A percentile compares a stretch with the other conserved stretches of the same genome.
Conservation (phyloP, 2,888 invertebrate genomes). For the Copidosoma aretas region DNA sequence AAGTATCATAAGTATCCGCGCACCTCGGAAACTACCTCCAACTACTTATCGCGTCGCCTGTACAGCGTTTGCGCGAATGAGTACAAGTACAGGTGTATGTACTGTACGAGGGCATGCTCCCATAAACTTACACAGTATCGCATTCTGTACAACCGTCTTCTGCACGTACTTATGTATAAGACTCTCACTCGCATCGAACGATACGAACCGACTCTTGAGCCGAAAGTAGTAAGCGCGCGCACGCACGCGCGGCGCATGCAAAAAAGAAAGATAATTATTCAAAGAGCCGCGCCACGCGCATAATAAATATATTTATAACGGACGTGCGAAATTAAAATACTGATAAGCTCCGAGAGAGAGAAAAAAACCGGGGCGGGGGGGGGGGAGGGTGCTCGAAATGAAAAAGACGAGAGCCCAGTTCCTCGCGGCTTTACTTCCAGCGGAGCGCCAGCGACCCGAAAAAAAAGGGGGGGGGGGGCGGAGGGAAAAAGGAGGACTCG, state of each 20-base stretch:
- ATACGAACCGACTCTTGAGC: no score
- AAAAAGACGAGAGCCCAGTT: not conserved
- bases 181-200: no score
- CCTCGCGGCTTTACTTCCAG: not conserved
- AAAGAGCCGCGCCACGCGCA: not conserved
- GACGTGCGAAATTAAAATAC: slow-evolving; percentile 26
- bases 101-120: not conserved
- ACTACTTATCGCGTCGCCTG: no score
- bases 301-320: slow-evolving; percentile 25
- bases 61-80: not conserved
- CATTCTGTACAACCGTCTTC: not conserved
- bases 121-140: not conserved
- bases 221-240: no score
- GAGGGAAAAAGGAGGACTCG: slow-evolving; percentile 20
- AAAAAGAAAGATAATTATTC: slow-evolving; percentile 16
- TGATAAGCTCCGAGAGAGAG: slow-evolving; percentile 3
- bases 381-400: not conserved
- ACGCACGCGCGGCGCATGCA: not conserved
- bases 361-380: not conserved
- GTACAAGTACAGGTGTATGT: not conserved
- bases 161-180: not conserved
- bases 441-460: slow-evolving; percentile 23
- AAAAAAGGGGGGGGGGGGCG: slow-evolving; percentile 6
- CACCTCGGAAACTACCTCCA: not conserved
- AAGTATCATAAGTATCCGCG: not conserved